Conservation (phyloP, 2,888 invertebrate genomes). For the Oxystoma pomonae region DNA sequence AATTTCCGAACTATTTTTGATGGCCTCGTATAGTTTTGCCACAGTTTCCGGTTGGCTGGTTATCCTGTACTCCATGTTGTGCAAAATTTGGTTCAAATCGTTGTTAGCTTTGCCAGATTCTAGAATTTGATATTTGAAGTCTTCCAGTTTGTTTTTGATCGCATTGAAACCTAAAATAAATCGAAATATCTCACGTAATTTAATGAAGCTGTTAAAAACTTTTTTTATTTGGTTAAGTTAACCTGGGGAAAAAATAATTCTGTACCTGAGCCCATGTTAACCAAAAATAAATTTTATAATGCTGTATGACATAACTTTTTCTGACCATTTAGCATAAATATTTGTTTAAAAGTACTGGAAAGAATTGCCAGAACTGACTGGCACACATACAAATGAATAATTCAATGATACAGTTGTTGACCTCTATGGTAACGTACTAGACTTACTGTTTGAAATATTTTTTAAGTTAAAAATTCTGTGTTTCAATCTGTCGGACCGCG, state of each 20-base stretch:
- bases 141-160: slow-evolving; percentile 44
- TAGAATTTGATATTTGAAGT: slow-evolving; percentile 50
- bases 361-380: too few relatives aligned
- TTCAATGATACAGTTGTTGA: too few relatives aligned
- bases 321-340: too few relatives aligned
- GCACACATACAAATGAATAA: too few relatives aligned
- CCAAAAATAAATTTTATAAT: too few relatives aligned
- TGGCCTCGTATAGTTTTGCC: slow-evolving; percentile 27
- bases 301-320: too few relatives aligned
- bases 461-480: slow-evolving; percentile 43
- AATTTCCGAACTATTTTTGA: slow-evolving; percentile 28
- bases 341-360: too few relatives aligned
- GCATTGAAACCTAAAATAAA: slow-evolving; percentile 32
- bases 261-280: too few relatives aligned
- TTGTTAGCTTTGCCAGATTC: slow-evolving; percentile 40
- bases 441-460: slow-evolving; percentile 31
- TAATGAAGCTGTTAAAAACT: not conserved
- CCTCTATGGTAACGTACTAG: too few relatives aligned
- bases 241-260: not conserved
- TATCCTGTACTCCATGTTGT: slow-evolving; percentile 29
- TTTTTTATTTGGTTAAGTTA: not conserved
- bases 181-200: not conserved
- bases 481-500: slow-evolving; percentile 54
- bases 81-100: slow-evolving; percentile 32
- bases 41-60: slow-evolving; percentile 26